Evolutionary conservation across 2,113 vertebrate species (phyloP).

Genomic region (Ondatra zibethicus): DNA sequence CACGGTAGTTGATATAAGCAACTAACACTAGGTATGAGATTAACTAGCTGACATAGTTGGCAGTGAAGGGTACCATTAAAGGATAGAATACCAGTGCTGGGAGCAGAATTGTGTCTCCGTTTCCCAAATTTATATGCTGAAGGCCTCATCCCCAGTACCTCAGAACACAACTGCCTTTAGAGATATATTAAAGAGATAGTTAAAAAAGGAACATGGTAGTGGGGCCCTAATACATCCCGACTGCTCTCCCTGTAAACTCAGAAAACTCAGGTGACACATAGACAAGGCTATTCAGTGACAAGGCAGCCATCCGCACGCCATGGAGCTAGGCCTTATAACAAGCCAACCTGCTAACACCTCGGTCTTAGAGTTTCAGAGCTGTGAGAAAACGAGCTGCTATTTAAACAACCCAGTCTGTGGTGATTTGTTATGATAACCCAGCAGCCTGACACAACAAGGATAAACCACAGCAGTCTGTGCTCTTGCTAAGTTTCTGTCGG

Average conservation of each 20-base stretch:
- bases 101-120: neutral
- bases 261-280: neutral
- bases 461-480: neutral
- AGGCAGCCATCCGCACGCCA: neutral
- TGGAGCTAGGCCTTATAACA: neutral
- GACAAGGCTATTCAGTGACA: neutral
- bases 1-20: neutral
- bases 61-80: neutral
- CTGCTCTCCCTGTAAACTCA: neutral
- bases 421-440: conserved; percentile 27
- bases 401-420: neutral
- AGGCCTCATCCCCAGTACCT: neutral
- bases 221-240: neutral
- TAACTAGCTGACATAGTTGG: neutral
- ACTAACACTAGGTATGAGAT: neutral
- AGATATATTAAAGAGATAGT: neutral
- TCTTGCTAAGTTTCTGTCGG: conserved; percentile 8
- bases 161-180: neutral
- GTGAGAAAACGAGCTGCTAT: neutral
- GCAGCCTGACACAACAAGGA: neutral
- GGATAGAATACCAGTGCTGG: neutral
- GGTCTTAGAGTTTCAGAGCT: conserved; percentile 8
- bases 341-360: conserved; percentile 6
- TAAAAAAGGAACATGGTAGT: neutral
- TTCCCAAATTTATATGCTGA: neutral